phyloP scores from a whole-genome alignment of 1,140 invertebrate genomes.

The Sitodiplosis mosellana region DNA sequence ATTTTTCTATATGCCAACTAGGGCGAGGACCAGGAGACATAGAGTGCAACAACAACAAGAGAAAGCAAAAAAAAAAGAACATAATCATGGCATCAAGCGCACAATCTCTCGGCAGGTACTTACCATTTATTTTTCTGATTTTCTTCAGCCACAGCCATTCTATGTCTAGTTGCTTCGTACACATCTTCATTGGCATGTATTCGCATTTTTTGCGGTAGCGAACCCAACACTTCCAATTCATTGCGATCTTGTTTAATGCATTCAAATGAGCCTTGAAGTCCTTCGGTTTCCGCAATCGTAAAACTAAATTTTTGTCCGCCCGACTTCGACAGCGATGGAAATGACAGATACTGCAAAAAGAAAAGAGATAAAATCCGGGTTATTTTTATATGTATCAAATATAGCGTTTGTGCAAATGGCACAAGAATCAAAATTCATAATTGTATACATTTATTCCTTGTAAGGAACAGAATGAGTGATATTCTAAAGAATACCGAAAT shows the following conservation, averaged over 20 bases:
- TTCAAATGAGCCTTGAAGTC: conserved; percentile 58
- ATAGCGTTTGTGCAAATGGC: too few species aligned
- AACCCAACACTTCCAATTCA: conserved; percentile 59
- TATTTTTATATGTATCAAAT: background rate
- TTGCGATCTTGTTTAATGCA: conserved; percentile 59
- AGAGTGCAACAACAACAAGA: too few species aligned
- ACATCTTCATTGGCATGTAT: conserved; percentile 88
- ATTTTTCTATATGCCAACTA: too few species aligned
- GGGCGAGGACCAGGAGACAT: too few species aligned
- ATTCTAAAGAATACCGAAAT: too few species aligned
- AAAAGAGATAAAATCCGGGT: background rate
- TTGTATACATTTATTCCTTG: too few species aligned
- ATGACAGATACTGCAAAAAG: conserved; percentile 4
- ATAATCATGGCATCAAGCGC: too few species aligned
- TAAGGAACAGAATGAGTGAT: too few species aligned
- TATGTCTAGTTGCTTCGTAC: conserved; percentile 73
- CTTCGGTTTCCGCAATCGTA: conserved; percentile 20
- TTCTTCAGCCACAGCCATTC: conserved; percentile 75
- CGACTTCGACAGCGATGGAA: conserved; percentile 1
- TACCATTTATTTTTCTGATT: conserved; percentile 86
- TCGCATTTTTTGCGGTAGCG: conserved; percentile 65
- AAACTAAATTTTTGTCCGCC: conserved; percentile 20
- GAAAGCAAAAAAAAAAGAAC: too few species aligned
- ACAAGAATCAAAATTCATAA: too few species aligned
- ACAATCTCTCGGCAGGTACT: too few species aligned